Base-by-base conservation (phyloP, 2,113 vertebrate species). In the Coracopsis vasa region DNA sequence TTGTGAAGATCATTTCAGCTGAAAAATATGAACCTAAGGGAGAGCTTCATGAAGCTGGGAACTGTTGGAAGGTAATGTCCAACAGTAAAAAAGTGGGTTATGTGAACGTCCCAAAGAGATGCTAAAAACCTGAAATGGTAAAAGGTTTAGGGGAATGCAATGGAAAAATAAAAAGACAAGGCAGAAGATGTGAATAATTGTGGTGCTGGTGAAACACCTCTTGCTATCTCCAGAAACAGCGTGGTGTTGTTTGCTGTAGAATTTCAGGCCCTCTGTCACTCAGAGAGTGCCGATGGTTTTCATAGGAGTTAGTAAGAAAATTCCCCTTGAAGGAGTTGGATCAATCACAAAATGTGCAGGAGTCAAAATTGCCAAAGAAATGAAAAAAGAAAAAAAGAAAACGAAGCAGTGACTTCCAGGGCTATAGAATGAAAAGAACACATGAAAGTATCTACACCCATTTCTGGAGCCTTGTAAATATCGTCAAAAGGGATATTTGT, bases 381-480 rank as follows among this genome's bases (percentile, higher is more conserved):
- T 5, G 0, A 35, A 25, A 28, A 13, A 7, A 10, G 11, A 16
- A 31, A 44, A 19, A 3, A 4, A 4, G 13, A 35, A n/a, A 51
- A 5, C 14, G 37, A 62, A 79, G 51, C 14, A 48, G n/a, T 14
- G 82, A 66, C 6, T 80, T 11, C 19, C 25, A 41, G 33, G 29
- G 39, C 15, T 31, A 35, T 13, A 53, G 11, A 66, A 56, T 10
- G 8, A 61, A 69, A 79, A 72, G 16, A 84, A 71, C 13, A 33
- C 16, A 33, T 2, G 3, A 6, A 74, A 74, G 3, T 47, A 24
- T 75, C 88, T 79, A 33, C 8, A 75, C 2, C 1, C 4, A 2
- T 65, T 85, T 81, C 47, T 87, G 66, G 28, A 45, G 11, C 2
- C 75, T 86, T 69, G 51, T 0, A 71, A 83, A 58, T 15, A 58